Evolutionary conservation across 2,113 vertebrate genomes (phyloP).

Genomic region (Tricholaema leucomelas): DNA sequence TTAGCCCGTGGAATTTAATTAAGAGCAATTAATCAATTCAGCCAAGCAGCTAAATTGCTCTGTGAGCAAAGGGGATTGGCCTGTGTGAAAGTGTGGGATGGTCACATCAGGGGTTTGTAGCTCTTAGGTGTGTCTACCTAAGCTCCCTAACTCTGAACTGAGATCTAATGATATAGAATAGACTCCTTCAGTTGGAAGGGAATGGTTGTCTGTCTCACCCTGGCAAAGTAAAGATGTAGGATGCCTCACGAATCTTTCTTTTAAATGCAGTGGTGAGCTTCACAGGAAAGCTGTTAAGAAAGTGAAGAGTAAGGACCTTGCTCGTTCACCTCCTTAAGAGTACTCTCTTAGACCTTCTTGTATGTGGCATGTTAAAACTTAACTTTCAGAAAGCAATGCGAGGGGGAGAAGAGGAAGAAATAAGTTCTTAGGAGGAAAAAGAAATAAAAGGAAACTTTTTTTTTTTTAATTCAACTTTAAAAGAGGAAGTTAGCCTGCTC

Average conservation of each 20-base stretch:
- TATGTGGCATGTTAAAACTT: rapidly evolving
- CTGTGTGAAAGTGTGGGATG: not conserved
- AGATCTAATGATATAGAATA: not conserved
- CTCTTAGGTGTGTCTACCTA: not conserved
- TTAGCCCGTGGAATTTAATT: not conserved
- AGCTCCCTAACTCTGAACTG: not conserved
- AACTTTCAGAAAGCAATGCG: not conserved
- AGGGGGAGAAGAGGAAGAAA: not conserved
- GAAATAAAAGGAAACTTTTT: not conserved
- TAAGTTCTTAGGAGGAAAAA: not conserved
- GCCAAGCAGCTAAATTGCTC: not conserved
- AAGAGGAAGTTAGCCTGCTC: not conserved
- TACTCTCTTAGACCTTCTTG: not conserved
- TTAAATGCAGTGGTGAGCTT: not conserved
- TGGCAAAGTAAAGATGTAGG: not conserved
- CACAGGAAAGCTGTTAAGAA: not conserved
- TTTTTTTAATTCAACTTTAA: not conserved
- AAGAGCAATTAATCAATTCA: slow-evolving; percentile 7
- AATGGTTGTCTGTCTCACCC: rapidly evolving
- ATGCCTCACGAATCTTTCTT: not conserved
- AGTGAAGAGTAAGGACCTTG: not conserved
- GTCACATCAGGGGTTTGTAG: rapidly evolving
- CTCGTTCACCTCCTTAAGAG: not conserved
- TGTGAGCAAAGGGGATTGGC: not conserved
- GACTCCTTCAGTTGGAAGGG: not conserved